Base-by-base conservation (phyloP, 2,888 invertebrate genomes). In the Acholoe squamosa region DNA sequence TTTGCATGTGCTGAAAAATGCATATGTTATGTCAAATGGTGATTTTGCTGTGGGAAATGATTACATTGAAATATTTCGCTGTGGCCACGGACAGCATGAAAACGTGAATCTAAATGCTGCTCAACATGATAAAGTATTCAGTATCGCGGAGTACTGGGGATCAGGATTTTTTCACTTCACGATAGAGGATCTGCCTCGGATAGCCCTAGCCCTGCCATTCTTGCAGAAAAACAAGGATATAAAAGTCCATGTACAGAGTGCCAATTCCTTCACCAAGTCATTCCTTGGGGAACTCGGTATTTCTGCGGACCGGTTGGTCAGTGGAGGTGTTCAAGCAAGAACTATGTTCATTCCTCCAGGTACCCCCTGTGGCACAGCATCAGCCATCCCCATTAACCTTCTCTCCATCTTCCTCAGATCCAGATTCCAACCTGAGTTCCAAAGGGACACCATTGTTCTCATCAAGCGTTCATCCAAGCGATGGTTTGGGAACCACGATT, bases 81-180 rank as follows among this genome's bases (percentile, higher is more conserved):
- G 80, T 43, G 19, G 34, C 1, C 19, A 5, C 1, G 43, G 25
- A 5, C 22, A 34, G 22, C 33, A 34, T 12, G 34, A 80, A 19
- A 80, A 34, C 3, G 12, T 43, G 0, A 43, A 80, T n/a, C 34
- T 16, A 19, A 43, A 19, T 5, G 10, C 1, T 22, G n/a, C 12
- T 19, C 12, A 7, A 14, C 67, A 91, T 51, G 34, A 91, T 22
- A 89, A 90, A 33, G 89, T 91, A 0, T 91, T 91, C 54, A 33
- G 43, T 22, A 71, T 91, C 0, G 25, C 84, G 10, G 89, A 91
- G 90, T 86, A 56, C 56, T 91, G 91, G 91, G 90, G 91, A 14
- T 34, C 19, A 3, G 90, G 56, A 12, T 54, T 22, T n/a, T 91
- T 51, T 71, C 91, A 91, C 54, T 34, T 56, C 16, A 84, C 43